Conservation (phyloP, 2,797 vertebrate species). For the Somateria mollissima region DNA sequence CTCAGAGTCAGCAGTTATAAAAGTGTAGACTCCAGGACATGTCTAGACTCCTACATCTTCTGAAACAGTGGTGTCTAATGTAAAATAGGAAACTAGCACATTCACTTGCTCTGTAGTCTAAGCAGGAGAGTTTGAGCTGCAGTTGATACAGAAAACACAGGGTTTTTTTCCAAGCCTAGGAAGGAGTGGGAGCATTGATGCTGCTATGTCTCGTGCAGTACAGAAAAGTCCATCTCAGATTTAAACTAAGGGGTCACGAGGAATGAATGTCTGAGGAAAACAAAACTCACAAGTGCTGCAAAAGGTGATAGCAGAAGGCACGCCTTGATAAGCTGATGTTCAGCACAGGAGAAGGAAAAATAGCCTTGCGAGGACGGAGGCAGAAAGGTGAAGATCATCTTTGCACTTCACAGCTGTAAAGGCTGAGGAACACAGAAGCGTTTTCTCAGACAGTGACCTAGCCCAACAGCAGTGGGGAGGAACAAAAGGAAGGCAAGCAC, state of each 20-base stretch:
- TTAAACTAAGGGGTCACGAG: neutral
- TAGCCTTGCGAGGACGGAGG: accelerated
- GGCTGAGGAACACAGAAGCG: neutral
- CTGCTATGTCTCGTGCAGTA: neutral
- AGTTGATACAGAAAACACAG: neutral
- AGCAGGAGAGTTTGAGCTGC: neutral
- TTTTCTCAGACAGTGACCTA: neutral
- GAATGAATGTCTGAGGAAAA: neutral
- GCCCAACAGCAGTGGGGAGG: neutral
- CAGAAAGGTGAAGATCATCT: neutral
- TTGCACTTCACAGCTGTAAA: accelerated
- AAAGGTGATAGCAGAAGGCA: neutral
- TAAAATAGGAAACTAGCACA: neutral
- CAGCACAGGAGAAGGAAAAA: neutral
- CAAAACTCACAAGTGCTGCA: neutral
- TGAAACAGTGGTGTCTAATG: accelerated
- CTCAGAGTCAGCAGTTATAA: neutral
- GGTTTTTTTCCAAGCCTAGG: neutral
- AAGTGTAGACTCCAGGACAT: neutral
- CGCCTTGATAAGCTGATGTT: neutral
- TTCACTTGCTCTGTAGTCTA: neutral
- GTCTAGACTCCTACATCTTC: neutral
- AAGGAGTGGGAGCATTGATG: neutral
- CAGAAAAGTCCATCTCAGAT: neutral
- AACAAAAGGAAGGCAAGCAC: neutral